phyloP scores from a whole-genome alignment of 1,140 invertebrate species.

The Anagrus nilaparvatae region DNA sequence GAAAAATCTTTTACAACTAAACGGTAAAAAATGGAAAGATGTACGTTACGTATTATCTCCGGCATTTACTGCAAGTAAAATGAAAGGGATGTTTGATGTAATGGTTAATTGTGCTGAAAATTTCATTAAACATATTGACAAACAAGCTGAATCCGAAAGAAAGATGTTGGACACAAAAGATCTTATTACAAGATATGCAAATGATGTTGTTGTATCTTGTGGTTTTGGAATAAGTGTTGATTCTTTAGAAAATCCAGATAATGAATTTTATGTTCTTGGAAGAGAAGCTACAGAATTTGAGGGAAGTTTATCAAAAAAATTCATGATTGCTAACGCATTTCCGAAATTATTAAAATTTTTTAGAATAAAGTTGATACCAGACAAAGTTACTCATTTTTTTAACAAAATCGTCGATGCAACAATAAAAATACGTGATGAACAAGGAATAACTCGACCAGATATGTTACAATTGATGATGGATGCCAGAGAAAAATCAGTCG shows the following conservation, averaged over 20 bases:
- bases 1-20: constrained; percentile 26
- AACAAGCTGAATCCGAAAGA: constrained; percentile 17
- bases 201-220: constrained; percentile 33
- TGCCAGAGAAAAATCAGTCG: constrained; percentile 17
- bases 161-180: constrained; percentile 23
- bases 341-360: constrained; percentile 12
- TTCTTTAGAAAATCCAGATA: constrained; percentile 29
- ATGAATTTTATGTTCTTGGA: constrained; percentile 30
- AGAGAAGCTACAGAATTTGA: constrained; percentile 23
- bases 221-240: constrained; percentile 33
- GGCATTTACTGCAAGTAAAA: constrained; percentile 35
- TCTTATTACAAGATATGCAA: constrained; percentile 25
- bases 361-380: constrained; percentile 7
- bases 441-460: constrained; percentile 21
- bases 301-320: constrained; percentile 13
- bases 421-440: constrained; percentile 16
- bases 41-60: constrained; percentile 31
- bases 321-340: constrained; percentile 6
- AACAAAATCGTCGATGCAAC: constrained; percentile 16
- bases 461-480: constrained; percentile 31
- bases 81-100: constrained; percentile 29
- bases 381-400: constrained; percentile 20
- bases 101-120: constrained; percentile 23
- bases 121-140: constrained; percentile 21
- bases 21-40: constrained; percentile 31